Evolutionary conservation across 2,888 invertebrate genomes (phyloP), one percentile per base, ranked within the genome.

Genomic region (Plagiodera versicolora): DNA sequence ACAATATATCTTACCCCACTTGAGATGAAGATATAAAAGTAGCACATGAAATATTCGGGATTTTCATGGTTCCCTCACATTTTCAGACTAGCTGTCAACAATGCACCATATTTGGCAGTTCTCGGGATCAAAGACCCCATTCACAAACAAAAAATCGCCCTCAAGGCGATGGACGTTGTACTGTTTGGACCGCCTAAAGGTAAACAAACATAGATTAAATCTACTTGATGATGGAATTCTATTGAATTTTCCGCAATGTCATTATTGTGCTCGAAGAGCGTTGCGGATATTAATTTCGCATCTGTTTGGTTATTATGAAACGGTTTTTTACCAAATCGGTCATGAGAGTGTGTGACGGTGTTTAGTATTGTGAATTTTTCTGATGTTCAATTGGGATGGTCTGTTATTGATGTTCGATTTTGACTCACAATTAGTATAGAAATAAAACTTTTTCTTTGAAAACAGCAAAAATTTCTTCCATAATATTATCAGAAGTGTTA

Each of bases 121-220:
- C 85, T 99, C 70, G 97, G 97, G 55, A 95, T 99, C 74, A 97
- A 96, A 82, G 98, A 98, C 83, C 94, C 95, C 18, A 98, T 98
- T 73, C 97, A 99, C 82, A 95, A 95, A 76, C 97, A 98, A 84
- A 98, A 98, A 82, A 88, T 97, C 67, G 91, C 95, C 2, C 84
- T 99, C 46, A 98, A 99, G 81, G 98, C 99, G 14, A 97, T 98
- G 93, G 99, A 99, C 81, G 94, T 97, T 53, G 98, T 99, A 18
- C 86, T 99, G 30, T 99, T 99, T 81, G 99, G 99, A 50, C 94
- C 96, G 62, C 96, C 98, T 20, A 95, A 96, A 89, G 94, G 96
- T 95, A 86, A 52, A 39, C 18, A 28, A 14, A 50, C 18, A 30
- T 16, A 16, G 30, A 39, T 24, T 3, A 24, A n/a, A 32, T 32